These are phyloP conservation scores for Bufo gargarizans DNA, from an alignment of 2,113 vertebrate genomes.

Conservation along the genomic window DNA sequence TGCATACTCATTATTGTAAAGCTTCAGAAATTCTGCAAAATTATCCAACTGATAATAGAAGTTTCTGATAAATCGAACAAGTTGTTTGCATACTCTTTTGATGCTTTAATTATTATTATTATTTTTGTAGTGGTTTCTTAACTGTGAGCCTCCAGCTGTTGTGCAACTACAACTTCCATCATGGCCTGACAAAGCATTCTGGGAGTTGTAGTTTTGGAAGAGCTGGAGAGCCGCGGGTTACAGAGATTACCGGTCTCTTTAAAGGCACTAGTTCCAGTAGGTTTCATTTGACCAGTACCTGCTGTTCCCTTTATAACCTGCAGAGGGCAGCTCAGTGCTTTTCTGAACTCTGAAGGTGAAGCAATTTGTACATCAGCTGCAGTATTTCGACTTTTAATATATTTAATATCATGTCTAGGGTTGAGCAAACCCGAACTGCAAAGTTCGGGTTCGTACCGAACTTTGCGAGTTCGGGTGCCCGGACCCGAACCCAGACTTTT, in stretches of 20 bases:
- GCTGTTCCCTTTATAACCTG: not conserved
- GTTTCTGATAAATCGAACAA: too few species aligned
- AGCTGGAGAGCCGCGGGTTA: not conserved
- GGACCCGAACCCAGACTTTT: too few species aligned
- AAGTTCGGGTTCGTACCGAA: too few species aligned
- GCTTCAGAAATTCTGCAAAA: too few species aligned
- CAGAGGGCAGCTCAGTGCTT: constrained; percentile 32
- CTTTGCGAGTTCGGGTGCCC: too few species aligned
- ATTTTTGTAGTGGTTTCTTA: not conserved
- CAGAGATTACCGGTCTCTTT: not conserved
- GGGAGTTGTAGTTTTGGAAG: not conserved
- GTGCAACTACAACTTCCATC: not conserved
- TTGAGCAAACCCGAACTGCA: too few species aligned
- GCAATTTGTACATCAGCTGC: not conserved
- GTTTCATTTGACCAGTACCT: not conserved
- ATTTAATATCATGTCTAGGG: not conserved
- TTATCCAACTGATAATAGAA: too few species aligned
- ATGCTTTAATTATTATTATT: not conserved
- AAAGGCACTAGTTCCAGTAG: not conserved
- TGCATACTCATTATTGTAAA: too few species aligned
- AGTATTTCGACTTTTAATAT: not conserved
- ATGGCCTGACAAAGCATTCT: not conserved
- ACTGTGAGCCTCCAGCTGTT: not conserved
- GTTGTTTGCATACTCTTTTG: too few species aligned
- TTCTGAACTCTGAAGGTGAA: constrained; percentile 18